These are phyloP conservation scores for Fopius arisanus DNA, from an alignment of 1,140 invertebrate species.

Conservation along the genomic window DNA sequence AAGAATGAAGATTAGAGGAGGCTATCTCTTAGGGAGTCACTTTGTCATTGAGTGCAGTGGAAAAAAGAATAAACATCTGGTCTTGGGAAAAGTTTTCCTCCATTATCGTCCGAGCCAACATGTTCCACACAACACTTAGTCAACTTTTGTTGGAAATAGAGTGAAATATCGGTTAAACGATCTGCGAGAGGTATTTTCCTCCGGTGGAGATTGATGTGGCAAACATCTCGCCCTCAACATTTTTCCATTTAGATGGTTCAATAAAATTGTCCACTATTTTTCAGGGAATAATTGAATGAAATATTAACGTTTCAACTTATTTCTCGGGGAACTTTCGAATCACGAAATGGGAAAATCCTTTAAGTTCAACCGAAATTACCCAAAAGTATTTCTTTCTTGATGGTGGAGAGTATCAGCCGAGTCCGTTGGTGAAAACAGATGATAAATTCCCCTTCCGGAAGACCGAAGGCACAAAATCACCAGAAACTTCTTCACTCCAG, in stretches of 20 bases:
- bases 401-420: background rate
- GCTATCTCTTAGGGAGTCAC: background rate
- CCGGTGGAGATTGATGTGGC: too few species aligned
- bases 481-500: background rate
- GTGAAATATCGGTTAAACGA: conserved; percentile 39
- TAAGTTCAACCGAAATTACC: too few species aligned
- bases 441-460: conserved; percentile 2
- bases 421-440: conserved; percentile 25
- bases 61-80: background rate
- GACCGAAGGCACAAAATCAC: background rate
- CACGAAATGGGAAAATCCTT: too few species aligned
- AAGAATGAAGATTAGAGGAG: background rate
- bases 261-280: too few species aligned
- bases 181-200: conserved; percentile 22
- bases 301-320: too few species aligned
- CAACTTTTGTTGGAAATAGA: conserved; percentile 31
- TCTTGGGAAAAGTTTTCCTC: conserved; percentile 31
- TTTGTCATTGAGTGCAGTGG: background rate
- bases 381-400: too few species aligned
- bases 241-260: too few species aligned
- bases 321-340: too few species aligned
- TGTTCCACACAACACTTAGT: conserved; percentile 24
- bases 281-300: too few species aligned
- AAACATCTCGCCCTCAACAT: too few species aligned
- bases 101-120: conserved; percentile 31